Evolutionary conservation across 1,140 invertebrate genomes (phyloP).

Genomic region (Stegodyphus dumicola): DNA sequence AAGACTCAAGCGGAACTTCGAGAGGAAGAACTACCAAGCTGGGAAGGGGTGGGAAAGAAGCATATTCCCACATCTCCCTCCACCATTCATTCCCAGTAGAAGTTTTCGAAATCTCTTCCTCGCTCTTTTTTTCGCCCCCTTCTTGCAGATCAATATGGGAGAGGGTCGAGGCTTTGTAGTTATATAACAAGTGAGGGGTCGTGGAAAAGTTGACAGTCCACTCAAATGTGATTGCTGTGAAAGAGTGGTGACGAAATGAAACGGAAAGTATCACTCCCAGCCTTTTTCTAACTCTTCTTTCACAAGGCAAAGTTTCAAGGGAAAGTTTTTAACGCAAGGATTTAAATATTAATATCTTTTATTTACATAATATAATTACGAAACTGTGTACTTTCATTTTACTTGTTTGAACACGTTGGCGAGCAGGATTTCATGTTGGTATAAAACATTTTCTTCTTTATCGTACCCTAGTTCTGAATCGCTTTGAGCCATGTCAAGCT

Average conservation of each 20-base stretch:
- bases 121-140: background rate
- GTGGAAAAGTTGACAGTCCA: conserved; percentile 45
- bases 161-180: conserved; percentile 12
- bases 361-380: no score
- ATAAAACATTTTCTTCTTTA: no score
- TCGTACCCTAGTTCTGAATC: no score
- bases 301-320: no score
- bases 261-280: background rate
- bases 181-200: conserved; percentile 27
- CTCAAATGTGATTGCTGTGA: conserved; percentile 43
- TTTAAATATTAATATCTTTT: no score
- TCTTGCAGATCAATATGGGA: conserved; percentile 27
- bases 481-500: no score
- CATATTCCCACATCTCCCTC: background rate
- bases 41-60: background rate
- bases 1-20: background rate
- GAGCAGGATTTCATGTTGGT: no score
- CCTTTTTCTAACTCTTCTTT: no score
- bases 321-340: no score
- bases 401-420: no score
- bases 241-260: background rate
- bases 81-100: background rate
- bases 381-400: no score
- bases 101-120: background rate
- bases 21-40: background rate